These are phyloP conservation scores for Ferrisia virgata DNA, from an alignment of 2,888 invertebrate genomes.

Conservation along the genomic window DNA sequence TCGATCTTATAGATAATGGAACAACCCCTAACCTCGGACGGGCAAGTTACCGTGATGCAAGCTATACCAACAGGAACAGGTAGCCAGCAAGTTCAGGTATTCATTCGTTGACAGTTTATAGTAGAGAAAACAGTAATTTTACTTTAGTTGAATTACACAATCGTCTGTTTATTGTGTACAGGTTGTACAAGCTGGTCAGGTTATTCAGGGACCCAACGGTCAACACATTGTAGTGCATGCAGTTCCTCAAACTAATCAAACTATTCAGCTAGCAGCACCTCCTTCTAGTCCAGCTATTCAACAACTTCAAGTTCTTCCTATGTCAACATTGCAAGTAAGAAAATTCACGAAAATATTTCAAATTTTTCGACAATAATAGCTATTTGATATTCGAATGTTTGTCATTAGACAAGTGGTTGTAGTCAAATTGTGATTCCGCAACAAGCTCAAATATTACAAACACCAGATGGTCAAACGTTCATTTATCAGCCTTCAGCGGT, in stretches of 20 bases:
- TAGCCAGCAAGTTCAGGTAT: conserved; percentile 60
- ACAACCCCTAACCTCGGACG: conserved; percentile 45
- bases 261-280: conserved; percentile 65
- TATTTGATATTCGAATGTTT: not conserved
- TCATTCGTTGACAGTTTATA: not conserved
- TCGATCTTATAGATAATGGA: conserved; percentile 32
- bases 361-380: not conserved
- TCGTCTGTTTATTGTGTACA: not conserved
- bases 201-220: conserved; percentile 65
- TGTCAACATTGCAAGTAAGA: conserved; percentile 6
- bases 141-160: too few species aligned
- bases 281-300: conserved; percentile 62
- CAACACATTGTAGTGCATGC: conserved; percentile 71
- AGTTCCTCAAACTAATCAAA: conserved; percentile 59
- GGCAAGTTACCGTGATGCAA: conserved; percentile 52
- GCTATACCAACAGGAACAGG: conserved; percentile 52
- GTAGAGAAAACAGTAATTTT: too few species aligned
- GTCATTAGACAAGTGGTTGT: conserved; percentile 54
- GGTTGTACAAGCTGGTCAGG: conserved; percentile 57
- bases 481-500: conserved; percentile 70
- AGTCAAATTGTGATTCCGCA: conserved; percentile 62
- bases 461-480: conserved; percentile 88
- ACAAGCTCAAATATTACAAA: conserved; percentile 80
- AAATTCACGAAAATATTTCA: not conserved
- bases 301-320: conserved; percentile 66